Conservation (phyloP, 2,113 vertebrate genomes). For the Percina caprodes region DNA sequence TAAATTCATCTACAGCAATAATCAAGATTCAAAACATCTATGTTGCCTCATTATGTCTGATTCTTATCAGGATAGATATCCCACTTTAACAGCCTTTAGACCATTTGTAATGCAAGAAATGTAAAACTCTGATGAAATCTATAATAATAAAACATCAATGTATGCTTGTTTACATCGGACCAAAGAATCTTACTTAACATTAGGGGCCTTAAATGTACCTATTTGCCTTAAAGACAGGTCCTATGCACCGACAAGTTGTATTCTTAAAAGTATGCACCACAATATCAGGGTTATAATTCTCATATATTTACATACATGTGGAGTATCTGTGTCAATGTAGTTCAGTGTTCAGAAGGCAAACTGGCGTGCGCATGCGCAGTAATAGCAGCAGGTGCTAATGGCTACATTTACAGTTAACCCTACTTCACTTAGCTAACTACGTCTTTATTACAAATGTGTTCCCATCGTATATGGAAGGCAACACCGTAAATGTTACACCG, state of each 20-base stretch:
- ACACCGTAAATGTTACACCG: rapidly evolving
- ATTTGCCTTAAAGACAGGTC: not conserved
- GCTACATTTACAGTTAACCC: not conserved
- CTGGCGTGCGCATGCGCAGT: slow-evolving; percentile 16
- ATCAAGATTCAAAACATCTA: not conserved
- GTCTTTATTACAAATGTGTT: too few species aligned
- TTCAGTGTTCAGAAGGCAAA: not conserved
- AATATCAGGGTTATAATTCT: not conserved
- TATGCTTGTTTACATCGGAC: not conserved
- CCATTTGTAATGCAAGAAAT: not conserved
- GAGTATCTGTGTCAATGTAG: not conserved
- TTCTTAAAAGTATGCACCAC: not conserved
- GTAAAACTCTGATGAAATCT: not conserved
- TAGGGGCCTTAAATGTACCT: not conserved
- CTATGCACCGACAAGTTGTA: too few species aligned
- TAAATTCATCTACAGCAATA: too few species aligned
- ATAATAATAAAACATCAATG: not conserved
- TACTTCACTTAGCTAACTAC: not conserved
- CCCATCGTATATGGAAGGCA: rapidly evolving
- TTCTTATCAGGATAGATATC: not conserved
- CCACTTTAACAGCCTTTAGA: too few species aligned
- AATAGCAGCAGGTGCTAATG: not conserved
- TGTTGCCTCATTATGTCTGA: not conserved
- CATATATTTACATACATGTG: not conserved
- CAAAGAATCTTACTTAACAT: not conserved